Evolutionary conservation across 2,888 invertebrate species (phyloP), one percentile per base, ranked within the genome.

Genomic region (Timandra comae): DNA sequence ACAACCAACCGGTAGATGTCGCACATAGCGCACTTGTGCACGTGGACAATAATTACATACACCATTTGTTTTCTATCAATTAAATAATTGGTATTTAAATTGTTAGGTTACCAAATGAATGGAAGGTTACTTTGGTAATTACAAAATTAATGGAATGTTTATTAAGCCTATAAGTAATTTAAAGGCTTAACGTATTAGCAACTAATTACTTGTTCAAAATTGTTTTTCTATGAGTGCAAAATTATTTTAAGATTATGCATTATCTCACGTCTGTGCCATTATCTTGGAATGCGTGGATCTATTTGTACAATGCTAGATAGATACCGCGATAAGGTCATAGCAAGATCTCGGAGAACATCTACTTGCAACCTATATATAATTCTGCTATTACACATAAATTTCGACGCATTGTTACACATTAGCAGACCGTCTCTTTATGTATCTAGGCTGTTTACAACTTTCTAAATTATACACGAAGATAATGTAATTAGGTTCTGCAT

Each of bases 1-100:
- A 42, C 45, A 42, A 42, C 38, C 35, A 35, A 47, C 56, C 76
- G 63, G 59, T 70, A 84, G 85, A 81, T 82, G 85, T 77, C 85
- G 79, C 56, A 50, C 39, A 43, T 33, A 38, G 46, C 47, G 43
- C 31, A 31, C 41, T 30, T 36, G 41, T 41, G 46, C 56, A 60
- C 52, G 52, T 59, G 52, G 48, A 33, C 42, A 50, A 46, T 48
- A 49, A 26, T 37, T 8, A 8, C 36, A 22, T 12, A 9, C 13
- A 20, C 2, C 22, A 33, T 22, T 16, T 27, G 23, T 29, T 27
- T 24, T 28, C 30, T 25, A 19, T 3, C 1, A 3, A 1, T 3
- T 20, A 20, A 29, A 29, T 40, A 10, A 19, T 19, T 33, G 3
- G 3, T 20, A 20, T 20, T 20, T 20, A 20, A 20, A 20, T 20